Evolutionary conservation across 1,140 invertebrate genomes (phyloP).

Genomic region (Dendrolimus kikuchii): DNA sequence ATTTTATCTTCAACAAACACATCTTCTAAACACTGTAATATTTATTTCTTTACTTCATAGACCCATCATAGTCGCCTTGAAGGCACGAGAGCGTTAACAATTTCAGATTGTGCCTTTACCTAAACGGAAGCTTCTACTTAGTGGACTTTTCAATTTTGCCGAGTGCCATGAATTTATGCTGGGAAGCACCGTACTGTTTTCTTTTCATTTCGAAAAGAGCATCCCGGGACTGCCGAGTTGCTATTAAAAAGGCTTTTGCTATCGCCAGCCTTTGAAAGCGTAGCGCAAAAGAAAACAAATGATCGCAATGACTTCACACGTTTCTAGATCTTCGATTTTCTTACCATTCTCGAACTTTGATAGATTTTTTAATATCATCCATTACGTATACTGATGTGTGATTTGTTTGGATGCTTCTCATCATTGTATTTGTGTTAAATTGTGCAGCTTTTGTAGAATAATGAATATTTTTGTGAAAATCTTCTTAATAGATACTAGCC

Average conservation of each 20-base stretch:
- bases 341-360: no score
- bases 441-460: no score
- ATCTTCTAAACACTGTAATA: conserved; percentile 19
- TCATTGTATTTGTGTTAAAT: no score
- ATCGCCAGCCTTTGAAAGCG: conserved; percentile 10
- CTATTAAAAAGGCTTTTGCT: conserved; percentile 15
- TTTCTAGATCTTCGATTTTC: no score
- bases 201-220: conserved; percentile 59
- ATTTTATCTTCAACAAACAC: background rate
- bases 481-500: no score
- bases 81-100: conserved; percentile 46
- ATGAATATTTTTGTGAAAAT: no score
- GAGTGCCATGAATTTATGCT: conserved; percentile 52
- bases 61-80: conserved; percentile 30
- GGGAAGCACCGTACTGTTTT: conserved; percentile 40
- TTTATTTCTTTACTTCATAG: conserved; percentile 23
- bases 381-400: no score
- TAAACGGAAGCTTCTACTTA: conserved; percentile 46
- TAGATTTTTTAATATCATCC: no score
- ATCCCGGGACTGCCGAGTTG: conserved; percentile 17
- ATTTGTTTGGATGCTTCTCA: no score
- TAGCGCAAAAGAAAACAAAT: conserved; percentile 7
- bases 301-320: no score
- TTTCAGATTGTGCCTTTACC: conserved; percentile 49
- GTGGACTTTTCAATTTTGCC: conserved; percentile 62